Conservation (phyloP, 2,797 vertebrate genomes). For the Pterois miles region DNA sequence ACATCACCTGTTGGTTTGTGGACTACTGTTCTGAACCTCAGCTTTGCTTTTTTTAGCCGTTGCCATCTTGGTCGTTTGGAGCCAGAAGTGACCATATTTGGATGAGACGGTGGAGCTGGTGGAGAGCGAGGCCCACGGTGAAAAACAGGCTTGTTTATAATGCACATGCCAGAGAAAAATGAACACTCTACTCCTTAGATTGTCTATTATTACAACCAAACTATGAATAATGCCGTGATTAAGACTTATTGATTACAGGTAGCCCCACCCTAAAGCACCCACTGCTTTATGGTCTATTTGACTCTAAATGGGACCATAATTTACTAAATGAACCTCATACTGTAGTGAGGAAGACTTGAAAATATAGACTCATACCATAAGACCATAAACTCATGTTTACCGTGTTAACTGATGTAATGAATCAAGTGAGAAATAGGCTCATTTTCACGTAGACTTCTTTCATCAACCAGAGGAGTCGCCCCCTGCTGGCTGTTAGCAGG, state of each 20-base stretch:
- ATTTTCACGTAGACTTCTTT: too few relatives aligned
- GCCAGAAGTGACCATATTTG: background rate
- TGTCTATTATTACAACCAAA: background rate
- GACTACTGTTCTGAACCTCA: rapidly evolving
- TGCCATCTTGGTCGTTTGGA: background rate
- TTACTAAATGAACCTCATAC: too few relatives aligned
- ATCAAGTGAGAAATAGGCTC: rapidly evolving
- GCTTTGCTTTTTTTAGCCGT: too few relatives aligned
- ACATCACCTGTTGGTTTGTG: background rate
- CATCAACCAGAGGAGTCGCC: too few relatives aligned
- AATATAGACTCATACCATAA: too few relatives aligned
- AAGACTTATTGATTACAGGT: too few relatives aligned
- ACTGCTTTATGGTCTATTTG: too few relatives aligned
- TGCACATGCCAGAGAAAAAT: background rate
- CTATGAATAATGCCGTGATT: background rate
- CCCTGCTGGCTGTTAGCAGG: too few relatives aligned
- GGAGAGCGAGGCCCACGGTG: background rate
- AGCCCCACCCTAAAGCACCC: rapidly evolving
- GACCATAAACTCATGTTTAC: too few relatives aligned
- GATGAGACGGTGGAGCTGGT: background rate
- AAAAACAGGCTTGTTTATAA: background rate
- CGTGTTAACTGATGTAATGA: too few relatives aligned
- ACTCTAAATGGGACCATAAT: too few relatives aligned
- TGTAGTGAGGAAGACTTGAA: too few relatives aligned
- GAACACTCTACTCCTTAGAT: background rate